phyloP scores from a whole-genome alignment of 2,113 vertebrate genomes.

The Nematolebias whitei region DNA sequence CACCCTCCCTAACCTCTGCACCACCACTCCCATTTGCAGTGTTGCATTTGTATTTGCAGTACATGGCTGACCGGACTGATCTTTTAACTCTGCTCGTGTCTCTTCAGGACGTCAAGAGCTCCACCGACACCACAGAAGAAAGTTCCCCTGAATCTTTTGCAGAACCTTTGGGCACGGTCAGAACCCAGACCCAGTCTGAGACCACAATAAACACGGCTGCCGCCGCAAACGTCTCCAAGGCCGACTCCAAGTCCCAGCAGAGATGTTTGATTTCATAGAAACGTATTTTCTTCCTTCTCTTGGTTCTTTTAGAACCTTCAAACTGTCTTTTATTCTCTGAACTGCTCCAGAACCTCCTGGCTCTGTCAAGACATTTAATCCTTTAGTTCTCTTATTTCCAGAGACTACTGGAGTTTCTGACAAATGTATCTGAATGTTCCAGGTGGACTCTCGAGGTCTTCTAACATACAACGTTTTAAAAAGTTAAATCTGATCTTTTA shows the following conservation, averaged over 20 bases:
- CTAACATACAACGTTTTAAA: background rate
- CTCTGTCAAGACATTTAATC: background rate
- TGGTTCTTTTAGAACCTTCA: background rate
- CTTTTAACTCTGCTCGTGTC: constrained; percentile 63
- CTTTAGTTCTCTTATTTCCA: background rate
- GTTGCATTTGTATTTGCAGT: background rate
- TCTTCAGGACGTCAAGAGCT: constrained; percentile 63
- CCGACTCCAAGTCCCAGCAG: constrained; percentile 58
- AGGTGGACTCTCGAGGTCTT: background rate
- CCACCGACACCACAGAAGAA: constrained; percentile 44
- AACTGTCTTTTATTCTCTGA: background rate
- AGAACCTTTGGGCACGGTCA: constrained; percentile 46
- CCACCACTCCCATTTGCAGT: no score
- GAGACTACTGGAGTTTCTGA: background rate
- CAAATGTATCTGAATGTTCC: no score
- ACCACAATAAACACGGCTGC: constrained; percentile 77
- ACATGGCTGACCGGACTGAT: constrained; percentile 38
- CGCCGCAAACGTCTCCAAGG: constrained; percentile 52
- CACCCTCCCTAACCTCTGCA: no score
- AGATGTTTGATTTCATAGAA: constrained; percentile 79
- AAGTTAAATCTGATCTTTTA: background rate
- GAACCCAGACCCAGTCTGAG: constrained; percentile 55
- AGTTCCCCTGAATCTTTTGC: constrained; percentile 53
- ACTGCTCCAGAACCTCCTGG: background rate
- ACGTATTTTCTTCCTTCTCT: background rate